A percentile compares a stretch with the other conserved stretches of the same genome.
Evolutionary conservation across 1,140 invertebrate species (phyloP).

Genomic region (Drosophila jambulina): DNA sequence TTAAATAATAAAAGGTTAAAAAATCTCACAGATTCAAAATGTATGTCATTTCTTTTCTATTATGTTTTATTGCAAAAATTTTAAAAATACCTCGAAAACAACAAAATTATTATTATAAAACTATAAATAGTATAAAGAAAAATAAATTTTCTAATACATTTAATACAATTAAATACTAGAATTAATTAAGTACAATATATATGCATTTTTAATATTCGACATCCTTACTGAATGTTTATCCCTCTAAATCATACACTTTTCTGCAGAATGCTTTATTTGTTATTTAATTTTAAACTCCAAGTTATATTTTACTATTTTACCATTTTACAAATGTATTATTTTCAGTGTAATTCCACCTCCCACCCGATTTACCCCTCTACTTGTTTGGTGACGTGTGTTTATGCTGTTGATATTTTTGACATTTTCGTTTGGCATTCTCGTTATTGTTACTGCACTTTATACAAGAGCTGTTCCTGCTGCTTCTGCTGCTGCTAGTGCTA

Average conservation of each 20-base stretch:
- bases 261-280: not conserved
- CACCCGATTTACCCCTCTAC: not conserved
- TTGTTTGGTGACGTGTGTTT: slow-evolving; percentile 44
- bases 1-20: no score
- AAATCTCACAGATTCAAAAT: no score
- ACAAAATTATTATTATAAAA: no score
- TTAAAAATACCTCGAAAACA: no score
- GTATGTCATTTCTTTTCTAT: no score
- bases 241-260: not conserved
- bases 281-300: not conserved
- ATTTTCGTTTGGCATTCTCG: slow-evolving; percentile 72
- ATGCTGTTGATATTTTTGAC: slow-evolving; percentile 79
- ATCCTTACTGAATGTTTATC: no score
- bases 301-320: not conserved
- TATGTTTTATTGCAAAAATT: no score
- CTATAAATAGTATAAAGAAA: no score
- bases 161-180: no score
- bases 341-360: not conserved
- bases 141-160: no score
- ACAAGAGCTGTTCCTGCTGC: slow-evolving; percentile 25
- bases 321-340: not conserved
- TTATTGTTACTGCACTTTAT: slow-evolving; percentile 59
- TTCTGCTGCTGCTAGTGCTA: slow-evolving; percentile 15
- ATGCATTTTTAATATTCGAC: no score
- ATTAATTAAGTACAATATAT: no score